These are phyloP conservation scores for Drosophila gunungcola DNA, from an alignment of 1,140 invertebrate species.

Conservation along the genomic window DNA sequence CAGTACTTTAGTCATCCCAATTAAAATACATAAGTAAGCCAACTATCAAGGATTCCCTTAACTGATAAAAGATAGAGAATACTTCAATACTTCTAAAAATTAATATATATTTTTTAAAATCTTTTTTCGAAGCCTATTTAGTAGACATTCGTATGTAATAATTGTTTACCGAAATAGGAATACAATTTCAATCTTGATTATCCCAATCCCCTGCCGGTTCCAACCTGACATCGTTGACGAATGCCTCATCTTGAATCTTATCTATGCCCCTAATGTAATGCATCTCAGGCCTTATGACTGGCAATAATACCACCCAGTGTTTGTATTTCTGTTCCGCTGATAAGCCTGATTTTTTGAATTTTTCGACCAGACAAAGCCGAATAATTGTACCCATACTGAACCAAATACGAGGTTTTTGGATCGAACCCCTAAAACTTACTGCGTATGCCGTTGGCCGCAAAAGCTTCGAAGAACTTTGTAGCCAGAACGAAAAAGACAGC, in stretches of 20 bases:
- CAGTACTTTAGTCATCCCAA: no score
- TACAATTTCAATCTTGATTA: neutral
- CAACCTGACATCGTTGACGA: neutral
- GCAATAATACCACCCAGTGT: constrained; percentile 43
- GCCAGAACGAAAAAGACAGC: constrained; percentile 77
- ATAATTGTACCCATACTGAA: constrained; percentile 42
- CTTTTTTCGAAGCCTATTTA: no score
- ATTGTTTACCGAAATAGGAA: no score
- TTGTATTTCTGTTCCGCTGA: constrained; percentile 31
- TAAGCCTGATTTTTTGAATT: constrained; percentile 49
- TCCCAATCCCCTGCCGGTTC: neutral
- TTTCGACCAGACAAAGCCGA: constrained; percentile 48
- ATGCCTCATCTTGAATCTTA: constrained; percentile 7
- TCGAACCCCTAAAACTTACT: constrained; percentile 62
- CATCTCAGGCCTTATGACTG: constrained; percentile 25
- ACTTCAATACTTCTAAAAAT: no score
- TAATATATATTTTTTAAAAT: no score
- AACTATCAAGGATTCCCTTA: no score
- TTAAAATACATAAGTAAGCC: no score
- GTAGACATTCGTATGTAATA: no score
- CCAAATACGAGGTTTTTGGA: neutral
- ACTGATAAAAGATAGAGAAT: no score
- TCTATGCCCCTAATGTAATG: constrained; percentile 8
- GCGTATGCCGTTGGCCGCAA: constrained; percentile 83
- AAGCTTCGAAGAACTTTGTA: constrained; percentile 84